Percentiles rank a stretch among this genome's conserved stretches.
These are phyloP conservation scores for Bembecia ichneumoniformis DNA, from an alignment of 2,888 invertebrate genomes.

Conservation along the genomic window DNA sequence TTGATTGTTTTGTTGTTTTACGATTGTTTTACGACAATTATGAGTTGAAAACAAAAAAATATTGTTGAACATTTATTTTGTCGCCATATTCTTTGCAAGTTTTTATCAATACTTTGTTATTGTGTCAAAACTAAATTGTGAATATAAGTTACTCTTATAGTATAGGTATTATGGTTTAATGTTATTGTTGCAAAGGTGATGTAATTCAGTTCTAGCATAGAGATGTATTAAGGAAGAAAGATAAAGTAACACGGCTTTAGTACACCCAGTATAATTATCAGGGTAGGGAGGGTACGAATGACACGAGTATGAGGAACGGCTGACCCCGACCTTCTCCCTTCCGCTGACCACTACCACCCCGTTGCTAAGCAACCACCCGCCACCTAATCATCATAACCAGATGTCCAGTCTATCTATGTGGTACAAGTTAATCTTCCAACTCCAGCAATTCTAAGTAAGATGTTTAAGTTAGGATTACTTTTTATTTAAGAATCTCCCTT, in stretches of 20 bases:
- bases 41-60: too few species aligned
- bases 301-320: conserved; percentile 59
- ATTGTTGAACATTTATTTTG: neutral
- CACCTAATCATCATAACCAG: conserved; percentile 70
- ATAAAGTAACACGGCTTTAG: conserved; percentile 43
- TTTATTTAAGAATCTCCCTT: too few species aligned
- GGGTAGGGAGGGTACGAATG: conserved; percentile 44
- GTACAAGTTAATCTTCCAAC: too few species aligned
- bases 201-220: neutral
- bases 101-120: neutral
- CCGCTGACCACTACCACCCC: conserved; percentile 58
- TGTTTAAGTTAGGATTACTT: too few species aligned
- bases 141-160: neutral
- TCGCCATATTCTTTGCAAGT: neutral
- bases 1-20: too few species aligned
- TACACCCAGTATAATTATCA: conserved; percentile 62
- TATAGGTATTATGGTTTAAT: neutral
- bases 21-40: too few species aligned
- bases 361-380: conserved; percentile 62
- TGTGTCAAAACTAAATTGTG: neutral
- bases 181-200: neutral
- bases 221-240: conserved; percentile 11
- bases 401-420: conserved; percentile 37
- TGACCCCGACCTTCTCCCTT: conserved; percentile 21
- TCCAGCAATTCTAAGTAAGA: too few species aligned